A percentile compares a stretch with the other conserved stretches of the same genome.
phyloP scores from a whole-genome alignment of 2,888 invertebrate species.

The Polydrusus tereticollis region DNA sequence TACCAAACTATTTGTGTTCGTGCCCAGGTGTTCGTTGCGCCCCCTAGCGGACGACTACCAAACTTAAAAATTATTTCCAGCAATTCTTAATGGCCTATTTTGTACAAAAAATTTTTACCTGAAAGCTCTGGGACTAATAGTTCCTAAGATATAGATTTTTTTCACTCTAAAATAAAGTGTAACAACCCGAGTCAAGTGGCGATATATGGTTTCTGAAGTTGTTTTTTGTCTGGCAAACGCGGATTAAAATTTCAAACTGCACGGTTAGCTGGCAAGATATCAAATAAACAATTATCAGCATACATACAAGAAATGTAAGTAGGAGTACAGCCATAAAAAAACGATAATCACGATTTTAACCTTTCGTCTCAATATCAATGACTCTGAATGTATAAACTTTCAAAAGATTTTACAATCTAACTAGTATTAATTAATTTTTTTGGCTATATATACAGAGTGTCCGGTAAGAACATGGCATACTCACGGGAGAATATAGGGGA shows the following conservation, averaged over 20 bases:
- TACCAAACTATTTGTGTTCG: no score
- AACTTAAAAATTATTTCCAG: no score
- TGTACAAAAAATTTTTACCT: no score
- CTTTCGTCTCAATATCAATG: background rate
- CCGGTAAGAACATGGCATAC: no score
- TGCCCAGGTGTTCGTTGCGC: no score
- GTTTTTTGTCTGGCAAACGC: constrained; percentile 1
- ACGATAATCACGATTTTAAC: constrained; percentile 5
- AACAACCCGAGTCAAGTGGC: background rate
- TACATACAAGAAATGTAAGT: constrained; percentile 1
- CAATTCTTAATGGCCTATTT: no score
- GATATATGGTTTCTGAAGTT: constrained; percentile 8
- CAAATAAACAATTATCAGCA: background rate
- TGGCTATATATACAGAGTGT: background rate
- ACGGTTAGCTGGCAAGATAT: background rate
- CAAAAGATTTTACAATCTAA: background rate
- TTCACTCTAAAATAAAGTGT: background rate
- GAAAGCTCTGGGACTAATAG: no score
- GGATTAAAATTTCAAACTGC: background rate
- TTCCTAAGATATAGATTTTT: no score
- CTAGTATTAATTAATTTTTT: background rate
- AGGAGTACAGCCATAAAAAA: constrained; percentile 5
- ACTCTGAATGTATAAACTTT: background rate
- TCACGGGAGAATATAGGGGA: no score
- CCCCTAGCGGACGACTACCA: no score